Base-by-base conservation (phyloP, 2,888 invertebrate species). In the Cryptocheilus praepositus region DNA sequence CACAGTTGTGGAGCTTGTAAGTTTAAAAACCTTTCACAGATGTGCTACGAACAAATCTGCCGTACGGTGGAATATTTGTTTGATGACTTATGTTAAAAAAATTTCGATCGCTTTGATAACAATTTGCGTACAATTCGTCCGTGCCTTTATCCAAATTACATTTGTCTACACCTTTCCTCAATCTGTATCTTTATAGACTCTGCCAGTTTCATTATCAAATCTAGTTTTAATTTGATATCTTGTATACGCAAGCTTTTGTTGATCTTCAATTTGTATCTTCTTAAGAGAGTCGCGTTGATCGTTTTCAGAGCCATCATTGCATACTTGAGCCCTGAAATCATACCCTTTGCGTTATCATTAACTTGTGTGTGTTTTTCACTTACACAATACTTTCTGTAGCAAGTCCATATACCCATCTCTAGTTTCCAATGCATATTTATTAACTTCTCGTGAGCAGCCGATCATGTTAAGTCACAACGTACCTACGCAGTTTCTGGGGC, bases 231-330 rank as follows among this genome's bases (percentile, higher is more conserved):
- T 69, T 79, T 71, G 0, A 81, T 74, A 16, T 79, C 67, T 49
- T 61, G 43, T 25, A 80, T 72, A 7, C 60, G 16, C 7, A 70
- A 16, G 1, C 53, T 16, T n/a, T 69, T 57, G 43, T 81, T 73
- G 46, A 73, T 75, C 16, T 69, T 75, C 2, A 80, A 18, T 11
- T 69, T 76, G 73, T 87, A 89, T 54, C 79, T 81, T 15, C 86
- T 83, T 1, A 89, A 55, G 1, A 89, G 62, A 0, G 83, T 85
- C 0, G 89, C 83, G 0, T 89, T 13, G 0, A 89, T 83, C 0
- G 85, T 84, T 73, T 89, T 89, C 86, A 89, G 86, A 0, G 86
- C 86, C 86, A 89, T 88, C 86, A 89, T 88, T 0, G 88, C 89
- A 73, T 89, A 89, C 69, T 85, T 86, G 19, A 81, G 72, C 11